phyloP scores from a whole-genome alignment of 2,113 vertebrate species.

The Calidris pugnax region DNA sequence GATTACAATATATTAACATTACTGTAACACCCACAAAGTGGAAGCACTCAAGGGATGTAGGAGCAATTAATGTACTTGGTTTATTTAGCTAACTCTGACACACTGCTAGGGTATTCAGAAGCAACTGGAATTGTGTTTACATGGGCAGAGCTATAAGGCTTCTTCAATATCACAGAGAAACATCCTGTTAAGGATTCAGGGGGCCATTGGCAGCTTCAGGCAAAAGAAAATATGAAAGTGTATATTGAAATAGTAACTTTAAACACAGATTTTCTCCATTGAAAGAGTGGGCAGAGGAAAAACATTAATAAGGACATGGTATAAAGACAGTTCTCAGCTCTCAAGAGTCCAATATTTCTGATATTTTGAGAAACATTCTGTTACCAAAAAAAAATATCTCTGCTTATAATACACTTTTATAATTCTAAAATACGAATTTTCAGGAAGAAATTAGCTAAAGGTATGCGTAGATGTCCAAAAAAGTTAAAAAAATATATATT shows the following conservation, averaged over 20 bases:
- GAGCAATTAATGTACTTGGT: conserved; percentile 46
- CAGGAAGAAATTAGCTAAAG: not conserved
- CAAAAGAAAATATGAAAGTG: not conserved
- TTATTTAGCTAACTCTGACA: conserved; percentile 56
- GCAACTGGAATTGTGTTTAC: conserved; percentile 24
- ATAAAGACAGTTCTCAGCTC: not conserved
- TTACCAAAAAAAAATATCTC: not conserved
- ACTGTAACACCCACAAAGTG: conserved; percentile 35
- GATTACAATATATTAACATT: conserved; percentile 51
- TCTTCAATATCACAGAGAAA: not conserved
- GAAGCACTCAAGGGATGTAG: conserved; percentile 39
- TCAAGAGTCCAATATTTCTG: not conserved
- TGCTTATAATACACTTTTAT: not conserved
- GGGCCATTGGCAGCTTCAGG: not conserved
- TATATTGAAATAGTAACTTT: not conserved
- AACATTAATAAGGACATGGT: not conserved
- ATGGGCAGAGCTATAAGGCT: not conserved
- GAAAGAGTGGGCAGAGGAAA: not conserved
- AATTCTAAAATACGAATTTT: not conserved
- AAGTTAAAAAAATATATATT: not conserved
- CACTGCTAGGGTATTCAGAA: not conserved
- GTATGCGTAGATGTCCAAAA: not conserved
- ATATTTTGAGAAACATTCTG: not conserved
- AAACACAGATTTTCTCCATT: not conserved
- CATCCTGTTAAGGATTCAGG: not conserved